These are phyloP conservation scores for Lineus longissimus DNA, from an alignment of 1,140 invertebrate genomes.

Conservation along the genomic window DNA sequence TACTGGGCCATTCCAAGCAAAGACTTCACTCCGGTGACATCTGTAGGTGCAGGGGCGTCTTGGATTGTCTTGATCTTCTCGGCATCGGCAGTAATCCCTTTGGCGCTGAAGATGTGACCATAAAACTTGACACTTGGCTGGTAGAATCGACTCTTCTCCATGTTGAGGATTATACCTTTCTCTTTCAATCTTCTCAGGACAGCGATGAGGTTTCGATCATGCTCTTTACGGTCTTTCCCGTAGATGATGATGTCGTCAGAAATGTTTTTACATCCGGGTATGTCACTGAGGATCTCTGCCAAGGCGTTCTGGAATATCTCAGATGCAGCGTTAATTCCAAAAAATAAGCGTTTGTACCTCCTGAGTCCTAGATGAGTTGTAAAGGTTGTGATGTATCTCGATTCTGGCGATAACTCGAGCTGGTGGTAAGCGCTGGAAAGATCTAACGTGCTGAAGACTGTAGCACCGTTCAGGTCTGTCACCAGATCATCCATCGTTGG, in stretches of 20 bases:
- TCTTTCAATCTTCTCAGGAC: constrained; percentile 1
- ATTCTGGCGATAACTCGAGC: constrained; percentile 28
- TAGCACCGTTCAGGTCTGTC: constrained; percentile 24
- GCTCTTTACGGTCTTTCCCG: background rate
- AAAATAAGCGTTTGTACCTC: constrained; percentile 26
- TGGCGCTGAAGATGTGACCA: background rate
- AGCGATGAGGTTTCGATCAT: background rate
- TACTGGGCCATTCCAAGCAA: constrained; percentile 24
- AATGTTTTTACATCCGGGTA: background rate
- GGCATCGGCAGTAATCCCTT: background rate
- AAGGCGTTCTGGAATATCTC: constrained; percentile 22
- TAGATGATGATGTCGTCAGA: constrained; percentile 6
- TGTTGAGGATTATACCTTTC: background rate
- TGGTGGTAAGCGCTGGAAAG: constrained; percentile 32
- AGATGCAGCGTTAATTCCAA: constrained; percentile 17
- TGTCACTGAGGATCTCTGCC: constrained; percentile 2
- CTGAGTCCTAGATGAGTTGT: constrained; percentile 22
- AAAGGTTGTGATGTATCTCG: constrained; percentile 30
- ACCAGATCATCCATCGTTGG: constrained; percentile 33
- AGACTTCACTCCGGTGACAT: constrained; percentile 18
- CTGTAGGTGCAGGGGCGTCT: constrained; percentile 11
- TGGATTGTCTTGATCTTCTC: constrained; percentile 45
- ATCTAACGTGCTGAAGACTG: constrained; percentile 30
- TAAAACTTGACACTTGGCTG: background rate
- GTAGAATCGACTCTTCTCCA: background rate